Base-by-base conservation (phyloP, 2,797 vertebrate species). In the Ciconia nigra region DNA sequence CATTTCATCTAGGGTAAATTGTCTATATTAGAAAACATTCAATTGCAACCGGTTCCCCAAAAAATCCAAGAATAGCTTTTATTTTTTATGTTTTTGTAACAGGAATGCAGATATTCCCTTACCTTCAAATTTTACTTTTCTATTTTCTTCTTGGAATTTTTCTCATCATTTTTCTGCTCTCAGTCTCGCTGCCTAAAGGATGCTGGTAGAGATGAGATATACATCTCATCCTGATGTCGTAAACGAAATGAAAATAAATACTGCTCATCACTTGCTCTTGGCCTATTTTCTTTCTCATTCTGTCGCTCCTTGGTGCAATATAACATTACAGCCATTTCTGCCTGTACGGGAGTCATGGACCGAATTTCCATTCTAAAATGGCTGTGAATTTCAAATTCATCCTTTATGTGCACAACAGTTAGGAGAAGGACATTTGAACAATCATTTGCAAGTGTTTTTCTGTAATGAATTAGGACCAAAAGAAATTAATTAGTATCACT, bases 231-330 rank as follows among this genome's bases (percentile, higher is more conserved):
- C 55, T n/a, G 17, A 37, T 46, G 55, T 83, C 44, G 5, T 85
- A 95, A 96, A 96, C 19, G 4, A 97, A 97, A 96, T 78, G 31
- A 97, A 95, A 89, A 94, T 90, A 96, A 96, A 96, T 89, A 89
- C 83, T 77, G 90, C 80, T 97, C 78, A 95, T 97, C 73, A 59
- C 93, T 94, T 66, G 29, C 33, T 88, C 44, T 82, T 1, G 0
- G 83, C 12, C 49, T 76, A 15, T 90, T 94, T 96, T 84, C 58
- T 49, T 55, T 55, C 81, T 93, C 69, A 47, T 92, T 90, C 79
- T 93, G 12, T 44, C 83, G 37, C 55, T 94, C n/a, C 37, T 89
- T 29, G 35, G 44, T 33, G 39, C 81, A 88, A 88, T 33, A 65
- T 1, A 71, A 24, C 71, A 67, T 55, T 85, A 76, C 35, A 73